Percentiles rank a stretch among this genome's conserved stretches.
These are phyloP conservation scores for Tragulus kanchil DNA, from an alignment of 2,113 vertebrate species.

Conservation along the genomic window DNA sequence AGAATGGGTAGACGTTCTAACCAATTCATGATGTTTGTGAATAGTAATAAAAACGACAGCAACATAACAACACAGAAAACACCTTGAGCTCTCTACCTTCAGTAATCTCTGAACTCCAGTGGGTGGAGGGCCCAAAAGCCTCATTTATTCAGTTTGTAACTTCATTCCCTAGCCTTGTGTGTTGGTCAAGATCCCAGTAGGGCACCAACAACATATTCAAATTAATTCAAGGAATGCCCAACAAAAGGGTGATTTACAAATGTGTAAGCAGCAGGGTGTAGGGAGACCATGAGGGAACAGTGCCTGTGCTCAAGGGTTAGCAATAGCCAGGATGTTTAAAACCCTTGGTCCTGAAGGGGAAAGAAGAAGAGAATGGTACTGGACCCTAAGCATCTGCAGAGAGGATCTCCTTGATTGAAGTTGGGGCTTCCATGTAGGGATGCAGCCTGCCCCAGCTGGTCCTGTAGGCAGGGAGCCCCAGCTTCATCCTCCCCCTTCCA, in stretches of 20 bases:
- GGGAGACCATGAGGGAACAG: not conserved
- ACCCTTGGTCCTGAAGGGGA: not conserved
- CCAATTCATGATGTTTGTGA: not conserved
- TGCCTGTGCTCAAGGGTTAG: not conserved
- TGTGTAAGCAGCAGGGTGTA: not conserved
- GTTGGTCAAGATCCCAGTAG: not conserved
- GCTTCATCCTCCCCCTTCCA: not conserved
- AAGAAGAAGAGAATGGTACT: not conserved
- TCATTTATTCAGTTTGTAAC: not conserved
- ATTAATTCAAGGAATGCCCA: not conserved
- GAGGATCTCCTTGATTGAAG: not conserved
- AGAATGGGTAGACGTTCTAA: not conserved
- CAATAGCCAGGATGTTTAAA: not conserved
- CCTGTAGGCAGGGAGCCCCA: fast-evolving
- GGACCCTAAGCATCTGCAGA: no score
- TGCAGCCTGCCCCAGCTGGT: not conserved
- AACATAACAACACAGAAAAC: not conserved
- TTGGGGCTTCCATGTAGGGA: not conserved
- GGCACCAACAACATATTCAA: not conserved
- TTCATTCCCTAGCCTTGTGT: not conserved
- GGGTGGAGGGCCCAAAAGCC: not conserved
- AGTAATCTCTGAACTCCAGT: not conserved
- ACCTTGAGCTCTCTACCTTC: not conserved
- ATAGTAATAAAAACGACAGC: not conserved
- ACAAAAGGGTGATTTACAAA: not conserved